Evolutionary conservation across 2,113 vertebrate genomes (phyloP), one percentile per base, ranked within the genome.

Genomic region (Dicerorhinus sumatrensis): DNA sequence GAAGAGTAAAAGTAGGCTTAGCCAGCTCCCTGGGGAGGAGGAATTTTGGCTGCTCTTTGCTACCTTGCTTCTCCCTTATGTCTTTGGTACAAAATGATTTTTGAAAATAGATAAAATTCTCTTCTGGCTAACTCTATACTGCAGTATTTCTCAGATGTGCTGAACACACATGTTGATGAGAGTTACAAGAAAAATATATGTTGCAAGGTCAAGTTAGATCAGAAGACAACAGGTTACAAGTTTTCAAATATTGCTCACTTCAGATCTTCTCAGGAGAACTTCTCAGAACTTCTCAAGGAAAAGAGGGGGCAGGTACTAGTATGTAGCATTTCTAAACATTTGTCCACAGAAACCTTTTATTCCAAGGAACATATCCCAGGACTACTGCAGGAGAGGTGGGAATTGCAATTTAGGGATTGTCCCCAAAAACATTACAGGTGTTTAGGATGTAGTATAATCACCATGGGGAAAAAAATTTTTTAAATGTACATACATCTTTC

Each of bases 1-100:
- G 88, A 81, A 96, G 77, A 56, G 77, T 48, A 82, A 93, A 94
- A 56, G 72, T 12, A 80, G 72, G 13, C 65, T 73, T 80, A 96
- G 79, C 69, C 60, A 87, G 16, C 39, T 88, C 36, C 42, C 79
- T 62, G 39, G 6, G 29, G 12, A 73, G 33, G 29, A 82, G 27
- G 27, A 48, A 36, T 51, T 91, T 81, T 12, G 27, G 4, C 54
- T 88, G 39, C 6, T 86, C 84, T 82, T 36, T 39, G 46, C 8
- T 82, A 3, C 23, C 51, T 62, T 27, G 9, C 25, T 51, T 80
- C 42, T 85, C 42, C 48, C 29, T 80, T 48, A 2, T 36, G 54
- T 69, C 46, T 70, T 91, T 56, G 81, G 33, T 65, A 4, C 62
- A 73, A 29, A 95, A 85, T 73, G 20, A 62, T 65, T 58, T 48